Evolutionary conservation across 2,888 invertebrate species (phyloP), one percentile per base, ranked within the genome.

Genomic region (Macrophya annulata): DNA sequence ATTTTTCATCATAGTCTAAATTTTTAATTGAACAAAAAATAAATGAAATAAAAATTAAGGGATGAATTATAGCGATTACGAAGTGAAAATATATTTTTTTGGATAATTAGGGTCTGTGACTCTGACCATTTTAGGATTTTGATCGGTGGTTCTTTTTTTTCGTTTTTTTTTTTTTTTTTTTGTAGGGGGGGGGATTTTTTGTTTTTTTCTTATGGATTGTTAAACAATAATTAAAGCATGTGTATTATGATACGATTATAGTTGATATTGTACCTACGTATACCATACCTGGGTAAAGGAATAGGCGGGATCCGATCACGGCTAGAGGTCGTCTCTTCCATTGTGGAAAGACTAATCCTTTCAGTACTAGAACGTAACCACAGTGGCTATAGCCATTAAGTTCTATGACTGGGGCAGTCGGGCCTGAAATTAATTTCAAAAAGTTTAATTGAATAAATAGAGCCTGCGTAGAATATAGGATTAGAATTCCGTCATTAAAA

Each of bases 301-400:
- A 94, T 85, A 96, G 93, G 87, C 95, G 94, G 55, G 95, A 95
- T 87, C 96, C 96, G 89, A 95, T 94, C 85, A 96, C 93, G 88
- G 95, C 95, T 55, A 96, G 94, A 48, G 95, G 94, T 87, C 96
- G 94, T 84, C 95, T 94, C 91, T 95, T 95, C 96, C 96, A 96
- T 91, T 96, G 96, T 62, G 96, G 96, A 88, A 96, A 96, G 77
- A 96, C 96, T 88, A 96, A 94, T 74, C 96, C 96, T 92, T 96
- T 96, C 81, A 96, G 92, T 74, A 96, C 94, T 88, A 95, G 94
- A 74, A 94, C 93, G 86, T 92, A 91, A 40, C 94, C 94, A 87
- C 94, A 94, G 87, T 93, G 93, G 74, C 92, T 94, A 88, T 93
- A 93, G 65, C 94, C 94, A 21, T 88, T 89, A 74, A 95, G 92